Evolutionary conservation across 2,888 invertebrate species (phyloP).

Genomic region (Zaprionus lineosus): DNA sequence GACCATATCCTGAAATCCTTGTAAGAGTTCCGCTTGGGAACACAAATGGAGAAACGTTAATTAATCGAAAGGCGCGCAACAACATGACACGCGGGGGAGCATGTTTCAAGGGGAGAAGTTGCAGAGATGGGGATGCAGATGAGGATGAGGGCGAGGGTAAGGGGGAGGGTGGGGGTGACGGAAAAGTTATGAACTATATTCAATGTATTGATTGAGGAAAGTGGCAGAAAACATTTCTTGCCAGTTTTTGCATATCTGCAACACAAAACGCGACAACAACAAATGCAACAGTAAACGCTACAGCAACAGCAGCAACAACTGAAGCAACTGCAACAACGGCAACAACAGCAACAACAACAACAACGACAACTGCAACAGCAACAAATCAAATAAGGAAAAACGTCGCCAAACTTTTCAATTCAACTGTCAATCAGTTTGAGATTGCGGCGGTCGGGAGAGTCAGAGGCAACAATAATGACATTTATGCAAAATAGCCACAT

Average conservation of each 20-base stretch:
- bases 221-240: constrained; percentile 60
- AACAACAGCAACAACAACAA: constrained; percentile 5
- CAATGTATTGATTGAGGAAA: constrained; percentile 28
- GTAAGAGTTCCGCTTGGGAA: too few relatives aligned
- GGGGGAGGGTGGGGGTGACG: too few relatives aligned
- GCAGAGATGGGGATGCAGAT: too few relatives aligned
- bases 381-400: constrained; percentile 81
- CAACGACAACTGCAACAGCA: constrained; percentile 34
- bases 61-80: constrained; percentile 50
- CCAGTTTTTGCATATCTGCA: constrained; percentile 68
- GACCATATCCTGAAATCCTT: too few relatives aligned
- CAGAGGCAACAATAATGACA: constrained; percentile 77
- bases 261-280: constrained; percentile 4
- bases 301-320: constrained; percentile 11
- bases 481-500: constrained; percentile 70
- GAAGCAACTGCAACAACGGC: constrained; percentile 3
- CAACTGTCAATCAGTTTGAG: constrained; percentile 82
- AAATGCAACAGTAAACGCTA: constrained; percentile 7
- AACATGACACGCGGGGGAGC: constrained; percentile 50
- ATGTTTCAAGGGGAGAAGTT: too few relatives aligned
- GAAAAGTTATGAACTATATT: constrained; percentile 68
- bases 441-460: constrained; percentile 70
- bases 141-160: background rate
- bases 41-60: constrained; percentile 41
- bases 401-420: constrained; percentile 82